Conservation (phyloP, 2,888 invertebrate genomes). For the Andrena chrysosceles region DNA sequence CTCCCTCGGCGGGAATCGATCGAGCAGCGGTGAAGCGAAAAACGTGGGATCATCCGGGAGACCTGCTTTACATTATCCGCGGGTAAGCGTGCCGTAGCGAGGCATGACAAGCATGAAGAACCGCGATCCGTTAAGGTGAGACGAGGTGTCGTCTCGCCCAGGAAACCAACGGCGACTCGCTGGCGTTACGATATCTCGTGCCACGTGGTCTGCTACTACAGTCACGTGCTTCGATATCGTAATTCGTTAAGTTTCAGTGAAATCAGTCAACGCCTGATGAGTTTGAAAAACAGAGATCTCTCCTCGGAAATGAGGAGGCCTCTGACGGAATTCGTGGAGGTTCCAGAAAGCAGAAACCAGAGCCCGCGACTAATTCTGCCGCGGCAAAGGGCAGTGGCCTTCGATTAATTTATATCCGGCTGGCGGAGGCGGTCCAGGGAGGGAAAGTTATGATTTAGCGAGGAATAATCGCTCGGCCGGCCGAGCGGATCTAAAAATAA, state of each 20-base stretch:
- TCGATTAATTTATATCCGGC: conserved; percentile 62
- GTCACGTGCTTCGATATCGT: conserved; percentile 38
- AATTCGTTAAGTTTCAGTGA: no score
- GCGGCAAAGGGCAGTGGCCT: conserved; percentile 60
- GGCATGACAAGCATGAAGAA: conserved; percentile 78
- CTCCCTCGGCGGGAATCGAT: neutral
- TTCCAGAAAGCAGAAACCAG: neutral
- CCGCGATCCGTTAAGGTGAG: conserved; percentile 76
- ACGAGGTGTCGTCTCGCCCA: conserved; percentile 67
- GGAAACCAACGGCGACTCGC: conserved; percentile 37
- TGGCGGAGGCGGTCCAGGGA: conserved; percentile 25
- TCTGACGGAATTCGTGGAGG: neutral
- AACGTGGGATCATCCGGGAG: conserved; percentile 56
- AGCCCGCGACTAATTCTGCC: conserved; percentile 15
- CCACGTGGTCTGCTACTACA: conserved; percentile 59
- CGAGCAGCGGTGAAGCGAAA: conserved; percentile 10
- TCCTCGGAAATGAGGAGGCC: neutral
- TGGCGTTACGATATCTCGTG: conserved; percentile 59
- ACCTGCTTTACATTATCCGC: conserved; percentile 50
- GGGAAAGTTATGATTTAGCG: conserved; percentile 78
- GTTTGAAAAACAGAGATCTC: neutral
- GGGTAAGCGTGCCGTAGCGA: conserved; percentile 59
- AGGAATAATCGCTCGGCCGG: conserved; percentile 76
- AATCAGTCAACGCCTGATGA: neutral
- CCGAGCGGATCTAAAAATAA: conserved; percentile 77